Percentiles rank a stretch among this genome's conserved stretches.
These are phyloP conservation scores for Epinephelus malabaricus DNA, from an alignment of 2,797 vertebrate genomes.

Conservation along the genomic window DNA sequence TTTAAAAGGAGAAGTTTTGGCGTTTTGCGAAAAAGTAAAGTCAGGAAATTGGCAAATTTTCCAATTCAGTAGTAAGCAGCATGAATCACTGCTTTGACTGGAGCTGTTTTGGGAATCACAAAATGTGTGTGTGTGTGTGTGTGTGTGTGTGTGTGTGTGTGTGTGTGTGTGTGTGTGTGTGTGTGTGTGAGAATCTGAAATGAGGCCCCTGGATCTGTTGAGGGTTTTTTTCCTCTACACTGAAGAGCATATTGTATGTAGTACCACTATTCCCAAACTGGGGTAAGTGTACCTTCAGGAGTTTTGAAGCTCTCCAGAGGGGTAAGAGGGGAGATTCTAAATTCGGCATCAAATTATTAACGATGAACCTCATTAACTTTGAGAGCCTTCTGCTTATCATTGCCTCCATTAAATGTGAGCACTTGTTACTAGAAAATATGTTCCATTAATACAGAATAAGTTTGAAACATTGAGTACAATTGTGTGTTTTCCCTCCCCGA, in stretches of 20 bases:
- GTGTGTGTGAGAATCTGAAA: constrained; percentile 43
- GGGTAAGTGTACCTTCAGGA: constrained; percentile 80
- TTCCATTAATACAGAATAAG: constrained; percentile 39
- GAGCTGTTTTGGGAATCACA: constrained; percentile 36
- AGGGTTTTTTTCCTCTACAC: constrained; percentile 25
- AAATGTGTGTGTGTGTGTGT: constrained; percentile 22
- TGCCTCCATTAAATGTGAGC: constrained; percentile 54
- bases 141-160: constrained; percentile 29
- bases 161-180: constrained; percentile 26
- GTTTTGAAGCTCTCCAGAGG: constrained; percentile 68
- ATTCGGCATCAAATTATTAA: constrained; percentile 78
- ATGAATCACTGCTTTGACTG: constrained; percentile 31
- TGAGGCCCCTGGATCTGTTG: constrained; percentile 52
- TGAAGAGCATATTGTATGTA: constrained; percentile 56
- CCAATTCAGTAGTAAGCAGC: constrained; percentile 19
- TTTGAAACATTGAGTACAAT: constrained; percentile 11
- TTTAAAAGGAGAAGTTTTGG: constrained; percentile 27
- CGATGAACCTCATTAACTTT: constrained; percentile 77
- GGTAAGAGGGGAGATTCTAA: constrained; percentile 67
- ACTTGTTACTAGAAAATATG: constrained; percentile 55
- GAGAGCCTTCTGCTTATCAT: constrained; percentile 70
- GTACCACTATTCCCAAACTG: constrained; percentile 73
- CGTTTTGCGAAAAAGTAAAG: constrained; percentile 32
- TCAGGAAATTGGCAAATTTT: constrained; percentile 23
- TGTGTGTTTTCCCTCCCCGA: constrained; percentile 18